Base-by-base conservation (phyloP, 2,888 invertebrate genomes). In the Frankliniella fusca region DNA sequence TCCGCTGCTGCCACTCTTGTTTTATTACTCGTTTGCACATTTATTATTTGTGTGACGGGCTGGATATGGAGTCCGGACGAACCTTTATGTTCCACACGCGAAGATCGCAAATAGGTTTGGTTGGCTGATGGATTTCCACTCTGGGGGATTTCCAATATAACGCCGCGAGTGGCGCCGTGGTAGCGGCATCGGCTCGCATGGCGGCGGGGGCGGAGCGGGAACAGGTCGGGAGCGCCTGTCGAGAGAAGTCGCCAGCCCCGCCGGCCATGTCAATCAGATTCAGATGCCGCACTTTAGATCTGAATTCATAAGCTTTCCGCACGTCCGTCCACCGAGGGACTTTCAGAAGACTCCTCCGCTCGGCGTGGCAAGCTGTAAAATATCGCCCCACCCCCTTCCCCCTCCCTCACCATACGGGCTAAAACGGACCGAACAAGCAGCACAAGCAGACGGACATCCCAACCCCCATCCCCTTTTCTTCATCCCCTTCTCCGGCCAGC, bases 71-170 rank as follows among this genome's bases (percentile, higher is more conserved):
- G 61, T 61, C 61, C 61, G 61, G 15, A 61, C 61, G 61, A 18
- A 61, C 61, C 61, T 61, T 61, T 61, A 61, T 61, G 61, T 61
- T 61, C 61, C 61, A 61, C 61, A 61, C 61, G 61, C 61, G 61
- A 61, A 61, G 61, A 61, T 20, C 61, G 61, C 61, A 61, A 61
- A 61, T 61, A 61, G 61, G 61, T 61, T 61, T 61, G 61, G 61
- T 61, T 61, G 61, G 61, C 61, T 61, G 61, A 61, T 61, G 61
- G 61, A 61, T 61, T 61, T 61, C 61, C 61, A 61, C 61, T 61
- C 61, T 61, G 61, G 61, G 61, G 61, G 61, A 61, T 61, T 61
- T 61, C 61, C 61, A 61, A 61, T 61, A 61, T n/a, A n/a, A 61
- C 61, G 38, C 38, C 38, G 38, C 38, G n/a, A n/a, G n/a, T n/a